Base-by-base conservation (phyloP, 35 echinoderm and acorn worm genomes). In the Nesometra sesokonis region DNA sequence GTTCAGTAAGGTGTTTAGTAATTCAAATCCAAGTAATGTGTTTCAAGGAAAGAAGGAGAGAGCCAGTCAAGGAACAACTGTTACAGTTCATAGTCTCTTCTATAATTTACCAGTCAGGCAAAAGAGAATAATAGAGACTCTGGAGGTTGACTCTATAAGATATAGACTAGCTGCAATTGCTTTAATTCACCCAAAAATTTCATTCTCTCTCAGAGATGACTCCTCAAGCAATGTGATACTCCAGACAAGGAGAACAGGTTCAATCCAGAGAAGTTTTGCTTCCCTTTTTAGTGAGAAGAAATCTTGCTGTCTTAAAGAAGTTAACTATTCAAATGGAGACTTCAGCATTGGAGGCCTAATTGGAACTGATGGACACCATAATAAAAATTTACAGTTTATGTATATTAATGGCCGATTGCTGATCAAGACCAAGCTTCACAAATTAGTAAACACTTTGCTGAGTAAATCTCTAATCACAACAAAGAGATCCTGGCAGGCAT, bases 121-220 rank as follows among this genome's bases (percentile, higher is more conserved):
- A 35, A 99, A 94, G 67, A 88, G 80, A 33, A 80, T 91, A 5
- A 88, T 39, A 13, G 33, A 52, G 33, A 36, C 87, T 40, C 35
- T 99, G 39, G 93, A 90, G 36, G 87, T 92, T 78, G 96, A 94
- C 43, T 85, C 79, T 77, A 81, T 92, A 2, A 36, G 87, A 17
- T 86, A 88, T 30, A 35, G 90, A 36, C 35, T 99, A 0, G 88
- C 91, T 77, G 87, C 88, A 32, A 81, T 99, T 34, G 93, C 96
- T 3, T 31, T 99, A 27, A 92, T 92, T 21, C 92, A 99, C 43
- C 90, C 90, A 27, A 17, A 82, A 17, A 83, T 94, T n/a, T 99
- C 96, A 8, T 91, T 99, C 78, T 89, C 96, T 78, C 80, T 99
- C 32, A 37, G 96, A 57, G 87, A 99, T 86, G 96, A 99, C 80